Evolutionary conservation across 2,888 invertebrate genomes (phyloP).

Genomic region (Melieria omissa): DNA sequence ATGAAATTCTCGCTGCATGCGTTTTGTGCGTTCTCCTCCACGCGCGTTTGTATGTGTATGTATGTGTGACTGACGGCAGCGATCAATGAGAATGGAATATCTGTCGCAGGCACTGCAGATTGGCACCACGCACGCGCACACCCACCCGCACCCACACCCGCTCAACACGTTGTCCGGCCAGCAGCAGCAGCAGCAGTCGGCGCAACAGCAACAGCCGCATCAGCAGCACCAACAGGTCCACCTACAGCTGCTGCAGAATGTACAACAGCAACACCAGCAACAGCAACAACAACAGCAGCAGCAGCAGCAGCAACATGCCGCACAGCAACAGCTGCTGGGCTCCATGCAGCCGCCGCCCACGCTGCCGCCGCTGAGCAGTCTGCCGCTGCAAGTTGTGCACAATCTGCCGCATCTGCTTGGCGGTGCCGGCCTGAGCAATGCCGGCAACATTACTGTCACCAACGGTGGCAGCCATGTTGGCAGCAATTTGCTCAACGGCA

Average conservation of each 20-base stretch:
- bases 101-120: slow-evolving; percentile 63
- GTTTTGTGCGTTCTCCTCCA: neutral
- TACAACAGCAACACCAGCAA: slow-evolving; percentile 55
- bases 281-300: slow-evolving; percentile 54
- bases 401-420: slow-evolving; percentile 63
- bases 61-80: slow-evolving; percentile 30
- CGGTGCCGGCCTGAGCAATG: slow-evolving; percentile 32
- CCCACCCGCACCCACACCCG: slow-evolving; percentile 19
- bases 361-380: slow-evolving; percentile 62
- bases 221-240: slow-evolving; percentile 52
- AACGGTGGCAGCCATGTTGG: slow-evolving; percentile 15
- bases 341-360: slow-evolving; percentile 54
- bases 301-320: slow-evolving; percentile 55
- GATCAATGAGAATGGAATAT: slow-evolving; percentile 66
- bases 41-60: slow-evolving; percentile 32
- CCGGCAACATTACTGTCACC: slow-evolving; percentile 24
- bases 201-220: slow-evolving; percentile 55
- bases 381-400: slow-evolving; percentile 66
- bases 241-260: slow-evolving; percentile 50
- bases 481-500: slow-evolving; percentile 36
- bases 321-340: slow-evolving; percentile 60
- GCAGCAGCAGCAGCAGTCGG: slow-evolving; percentile 52
- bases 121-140: slow-evolving; percentile 44
- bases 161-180: slow-evolving; percentile 40
- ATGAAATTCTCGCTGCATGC: neutral